phyloP scores from a whole-genome alignment of 2,888 invertebrate species.

The Luffia ferchaultella region DNA sequence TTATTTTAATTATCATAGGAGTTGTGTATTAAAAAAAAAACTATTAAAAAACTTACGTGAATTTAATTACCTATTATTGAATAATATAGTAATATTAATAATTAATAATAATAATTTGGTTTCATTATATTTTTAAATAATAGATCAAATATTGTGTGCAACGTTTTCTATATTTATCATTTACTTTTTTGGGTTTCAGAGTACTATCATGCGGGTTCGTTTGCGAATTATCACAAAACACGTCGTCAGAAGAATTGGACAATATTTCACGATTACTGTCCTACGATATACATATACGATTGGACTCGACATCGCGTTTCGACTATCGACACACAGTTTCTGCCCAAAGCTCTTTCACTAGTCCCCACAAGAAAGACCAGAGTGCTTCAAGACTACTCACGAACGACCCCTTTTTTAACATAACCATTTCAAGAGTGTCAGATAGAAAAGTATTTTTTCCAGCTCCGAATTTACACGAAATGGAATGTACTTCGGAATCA shows the following conservation, averaged over 20 bases:
- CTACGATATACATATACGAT: constrained; percentile 63
- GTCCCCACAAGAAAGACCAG: constrained; percentile 47
- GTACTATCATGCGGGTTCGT: constrained; percentile 67
- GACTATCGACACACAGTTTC: constrained; percentile 50
- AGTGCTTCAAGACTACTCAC: constrained; percentile 60
- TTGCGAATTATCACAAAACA: constrained; percentile 53
- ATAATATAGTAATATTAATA: no score
- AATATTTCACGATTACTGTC: constrained; percentile 53
- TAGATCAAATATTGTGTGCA: no score
- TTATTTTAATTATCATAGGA: no score
- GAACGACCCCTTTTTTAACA: constrained; percentile 66
- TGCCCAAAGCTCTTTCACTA: constrained; percentile 19
- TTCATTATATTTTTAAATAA: no score
- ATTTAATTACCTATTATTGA: no score
- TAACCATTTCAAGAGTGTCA: constrained; percentile 64
- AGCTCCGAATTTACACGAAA: constrained; percentile 57
- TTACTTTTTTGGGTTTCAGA: no score
- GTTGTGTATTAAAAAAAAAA: no score
- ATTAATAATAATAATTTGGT: no score
- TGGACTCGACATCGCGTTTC: constrained; percentile 36
- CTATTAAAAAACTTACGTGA: no score
- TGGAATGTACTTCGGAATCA: constrained; percentile 36
- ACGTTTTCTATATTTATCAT: no score
- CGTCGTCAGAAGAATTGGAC: constrained; percentile 45
- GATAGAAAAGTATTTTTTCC: constrained; percentile 69